phyloP scores from a whole-genome alignment of 2,888 invertebrate genomes.

The Ctenicera cuprea region DNA sequence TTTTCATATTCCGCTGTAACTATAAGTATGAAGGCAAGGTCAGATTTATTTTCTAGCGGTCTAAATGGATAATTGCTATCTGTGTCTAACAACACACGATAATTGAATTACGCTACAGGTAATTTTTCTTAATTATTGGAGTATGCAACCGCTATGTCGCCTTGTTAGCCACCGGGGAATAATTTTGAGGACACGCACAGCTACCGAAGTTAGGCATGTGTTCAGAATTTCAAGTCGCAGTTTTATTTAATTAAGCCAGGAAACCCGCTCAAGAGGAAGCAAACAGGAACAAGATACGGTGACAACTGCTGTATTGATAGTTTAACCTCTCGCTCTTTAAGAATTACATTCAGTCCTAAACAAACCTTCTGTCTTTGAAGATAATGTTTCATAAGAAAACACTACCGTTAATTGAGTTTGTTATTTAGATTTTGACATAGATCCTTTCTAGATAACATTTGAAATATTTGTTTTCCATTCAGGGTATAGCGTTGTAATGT shows the following conservation, averaged over 20 bases:
- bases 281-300: slow-evolving; percentile 17
- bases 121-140: not conserved
- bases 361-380: slow-evolving; percentile 25
- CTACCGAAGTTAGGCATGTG: slow-evolving; percentile 7
- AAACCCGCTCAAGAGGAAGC: slow-evolving; percentile 12
- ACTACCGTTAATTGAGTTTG: not conserved
- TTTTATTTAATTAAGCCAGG: slow-evolving; percentile 33
- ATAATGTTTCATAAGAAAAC: not conserved
- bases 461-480: no score
- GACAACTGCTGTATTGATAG: slow-evolving; percentile 20
- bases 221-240: slow-evolving; percentile 15
- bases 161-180: slow-evolving; percentile 21
- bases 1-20: no score
- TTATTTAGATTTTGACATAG: no score
- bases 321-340: slow-evolving; percentile 9
- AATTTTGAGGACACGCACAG: slow-evolving; percentile 12
- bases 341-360: slow-evolving; percentile 23
- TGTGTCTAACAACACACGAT: no score
- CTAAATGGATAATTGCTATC: no score
- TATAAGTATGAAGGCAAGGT: no score
- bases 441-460: no score
- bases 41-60: no score
- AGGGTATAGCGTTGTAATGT: no score
- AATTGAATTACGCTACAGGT: no score
- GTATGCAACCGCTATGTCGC: slow-evolving; percentile 3